Conservation (phyloP, 2,888 invertebrate genomes). For the Ennomos fuscantarius region DNA sequence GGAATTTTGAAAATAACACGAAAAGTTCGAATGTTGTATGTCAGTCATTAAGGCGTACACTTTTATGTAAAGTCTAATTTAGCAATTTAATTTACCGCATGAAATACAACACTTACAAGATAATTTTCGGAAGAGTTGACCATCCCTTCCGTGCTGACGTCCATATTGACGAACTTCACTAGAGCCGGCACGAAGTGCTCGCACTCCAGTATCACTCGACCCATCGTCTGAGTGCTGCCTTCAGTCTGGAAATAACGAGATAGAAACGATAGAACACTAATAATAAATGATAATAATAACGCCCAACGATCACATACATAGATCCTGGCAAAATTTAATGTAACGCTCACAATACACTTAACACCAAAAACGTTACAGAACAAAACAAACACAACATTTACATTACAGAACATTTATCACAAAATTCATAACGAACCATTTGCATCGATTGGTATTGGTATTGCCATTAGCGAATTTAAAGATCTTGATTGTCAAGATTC, state of each 20-base stretch:
- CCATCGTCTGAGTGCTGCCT: constrained; percentile 84
- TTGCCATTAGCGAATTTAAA: too few relatives aligned
- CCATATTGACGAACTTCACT: constrained; percentile 88
- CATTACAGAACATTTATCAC: too few relatives aligned
- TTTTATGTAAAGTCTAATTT: too few relatives aligned
- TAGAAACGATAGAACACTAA: neutral
- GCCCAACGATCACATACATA: too few relatives aligned
- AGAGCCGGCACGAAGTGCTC: constrained; percentile 88
- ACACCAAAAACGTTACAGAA: constrained; percentile 17
- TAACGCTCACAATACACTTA: constrained; percentile 34
- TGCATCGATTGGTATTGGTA: too few relatives aligned
- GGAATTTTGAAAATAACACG: too few relatives aligned
- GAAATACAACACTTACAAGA: constrained; percentile 56
- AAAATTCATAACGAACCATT: too few relatives aligned
- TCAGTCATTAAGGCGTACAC: too few relatives aligned
- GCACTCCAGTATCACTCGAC: constrained; percentile 87
- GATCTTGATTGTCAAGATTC: too few relatives aligned
- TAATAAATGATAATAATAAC: too few relatives aligned
- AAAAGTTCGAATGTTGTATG: too few relatives aligned
- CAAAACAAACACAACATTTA: constrained; percentile 19
- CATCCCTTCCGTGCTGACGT: constrained; percentile 72
- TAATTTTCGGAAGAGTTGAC: constrained; percentile 72
- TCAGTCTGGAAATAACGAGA: constrained; percentile 58
- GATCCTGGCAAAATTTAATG: constrained; percentile 18
- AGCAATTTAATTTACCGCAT: too few relatives aligned